Evolutionary conservation across 2,797 vertebrate genomes (phyloP).

Genomic region (Chelidonichthys spinosus): DNA sequence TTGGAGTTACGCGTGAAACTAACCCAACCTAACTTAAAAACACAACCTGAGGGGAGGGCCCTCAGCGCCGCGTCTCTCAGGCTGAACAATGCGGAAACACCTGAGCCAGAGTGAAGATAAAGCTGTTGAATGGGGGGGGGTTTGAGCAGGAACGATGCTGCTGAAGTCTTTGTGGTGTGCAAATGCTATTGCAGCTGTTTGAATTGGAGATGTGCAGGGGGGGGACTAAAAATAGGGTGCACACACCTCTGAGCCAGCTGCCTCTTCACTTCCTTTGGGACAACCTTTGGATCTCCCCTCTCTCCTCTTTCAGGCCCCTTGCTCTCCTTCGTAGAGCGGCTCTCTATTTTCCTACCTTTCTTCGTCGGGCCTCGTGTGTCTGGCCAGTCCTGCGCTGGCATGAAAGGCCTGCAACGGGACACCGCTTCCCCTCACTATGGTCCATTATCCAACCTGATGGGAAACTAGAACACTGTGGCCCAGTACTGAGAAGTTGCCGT

Average conservation of each 20-base stretch:
- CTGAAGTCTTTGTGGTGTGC: slow-evolving; percentile 59
- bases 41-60: slow-evolving; percentile 35
- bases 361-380: slow-evolving; percentile 52
- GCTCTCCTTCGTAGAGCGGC: slow-evolving; percentile 25
- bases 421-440: slow-evolving; percentile 39
- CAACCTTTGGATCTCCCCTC: slow-evolving; percentile 63
- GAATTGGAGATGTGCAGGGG: slow-evolving; percentile 72
- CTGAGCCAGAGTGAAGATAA: slow-evolving; percentile 42
- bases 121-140: slow-evolving; percentile 17
- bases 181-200: slow-evolving; percentile 80
- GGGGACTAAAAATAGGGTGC: slow-evolving; percentile 83
- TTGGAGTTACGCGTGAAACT: slow-evolving; percentile 17
- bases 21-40: slow-evolving; percentile 33
- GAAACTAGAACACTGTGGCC: slow-evolving; percentile 58
- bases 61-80: background rate
- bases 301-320: slow-evolving; percentile 47
- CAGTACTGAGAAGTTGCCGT: slow-evolving; percentile 42
- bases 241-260: slow-evolving; percentile 82
- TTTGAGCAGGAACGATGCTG: slow-evolving; percentile 30
- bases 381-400: slow-evolving; percentile 45
- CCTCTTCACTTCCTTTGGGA: slow-evolving; percentile 77
- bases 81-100: slow-evolving; percentile 37
- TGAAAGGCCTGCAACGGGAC: slow-evolving; percentile 65
- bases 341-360: slow-evolving; percentile 37
- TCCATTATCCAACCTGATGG: slow-evolving; percentile 63